Evolutionary conservation across 2,888 invertebrate genomes (phyloP), one percentile per base, ranked within the genome.

Genomic region (Horisme vitalbata): DNA sequence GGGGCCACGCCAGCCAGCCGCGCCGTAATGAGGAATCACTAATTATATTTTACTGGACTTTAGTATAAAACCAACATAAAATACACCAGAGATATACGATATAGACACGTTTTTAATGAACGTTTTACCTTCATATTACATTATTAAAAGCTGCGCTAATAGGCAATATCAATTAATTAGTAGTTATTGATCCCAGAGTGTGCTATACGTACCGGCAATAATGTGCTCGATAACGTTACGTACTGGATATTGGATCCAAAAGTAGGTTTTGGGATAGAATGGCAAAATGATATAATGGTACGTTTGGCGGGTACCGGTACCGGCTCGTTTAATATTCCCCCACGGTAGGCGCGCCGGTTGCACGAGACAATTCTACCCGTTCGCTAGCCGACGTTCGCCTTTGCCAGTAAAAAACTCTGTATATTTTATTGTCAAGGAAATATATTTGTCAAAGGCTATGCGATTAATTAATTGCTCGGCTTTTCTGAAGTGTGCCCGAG

Each of bases 41-140:
- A 88, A 89, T 88, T 88, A 87, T 87, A 87, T 88, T 89, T 87
- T 87, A 87, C 86, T 82, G 85, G 84, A 87, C 87, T 87, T 71
- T 70, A 77, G 69, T 79, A 80, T 79, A 77, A 79, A 78, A 81
- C 68, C 78, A 74, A 76, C 78, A 75, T 77, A 64, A 71, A 81
- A 79, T 80, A 73, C 68, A 59, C 66, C 62, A 66, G 63, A 65
- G 60, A 59, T 61, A 61, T 62, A 68, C 59, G 57, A 59, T 63
- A 65, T 57, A 59, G 54, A 57, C 59, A 55, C 59, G 46, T 57
- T 61, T 48, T 58, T 61, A 61, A 59, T 54, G 51, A 53, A 39
- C 46, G 31, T 53, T 46, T 53, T 47, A 45, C 47, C 49, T 50
- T 47, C 47, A 44, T 52, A 39, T 47, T 41, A 44, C 41, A 24